These are phyloP conservation scores for Dendrophyllia cribrosa DNA, from an alignment of 64 coral and sea anemone species.

Conservation along the genomic window DNA sequence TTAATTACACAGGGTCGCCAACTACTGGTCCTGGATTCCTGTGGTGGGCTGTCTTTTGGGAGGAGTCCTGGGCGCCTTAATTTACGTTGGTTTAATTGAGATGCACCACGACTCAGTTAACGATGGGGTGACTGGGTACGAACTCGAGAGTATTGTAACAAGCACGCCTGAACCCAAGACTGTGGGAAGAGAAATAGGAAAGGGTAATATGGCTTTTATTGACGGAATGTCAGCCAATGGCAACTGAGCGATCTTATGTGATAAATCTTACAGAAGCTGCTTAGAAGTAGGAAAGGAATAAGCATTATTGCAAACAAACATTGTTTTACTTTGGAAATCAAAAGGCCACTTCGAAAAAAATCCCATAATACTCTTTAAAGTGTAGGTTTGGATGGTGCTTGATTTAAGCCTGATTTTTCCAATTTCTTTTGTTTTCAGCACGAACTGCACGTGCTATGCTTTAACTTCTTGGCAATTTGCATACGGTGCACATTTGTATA, in stretches of 20 bases:
- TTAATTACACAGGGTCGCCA: constrained; percentile 15
- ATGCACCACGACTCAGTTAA: constrained; percentile 54
- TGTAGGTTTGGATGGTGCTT: no score
- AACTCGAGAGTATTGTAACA: neutral
- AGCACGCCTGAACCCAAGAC: neutral
- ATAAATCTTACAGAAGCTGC: neutral
- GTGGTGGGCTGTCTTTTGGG: constrained; percentile 62
- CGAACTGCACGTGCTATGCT: no score
- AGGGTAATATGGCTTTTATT: neutral
- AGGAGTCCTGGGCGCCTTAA: constrained; percentile 55
- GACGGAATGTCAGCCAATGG: neutral
- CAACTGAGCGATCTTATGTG: neutral
- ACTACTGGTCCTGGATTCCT: constrained; percentile 83
- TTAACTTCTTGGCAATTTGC: no score
- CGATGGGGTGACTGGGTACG: constrained; percentile 18
- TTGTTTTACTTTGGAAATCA: no score
- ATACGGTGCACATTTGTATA: no score
- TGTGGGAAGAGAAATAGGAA: neutral
- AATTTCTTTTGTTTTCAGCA: no score
- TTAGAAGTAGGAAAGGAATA: no score
- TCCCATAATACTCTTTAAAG: no score
- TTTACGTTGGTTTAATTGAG: constrained; percentile 65
- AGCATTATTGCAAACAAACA: no score
- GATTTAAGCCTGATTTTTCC: no score
- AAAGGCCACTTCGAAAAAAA: no score